Evolutionary conservation across 2,113 vertebrate genomes (phyloP).

Genomic region (Nothoprocta pentlandii): DNA sequence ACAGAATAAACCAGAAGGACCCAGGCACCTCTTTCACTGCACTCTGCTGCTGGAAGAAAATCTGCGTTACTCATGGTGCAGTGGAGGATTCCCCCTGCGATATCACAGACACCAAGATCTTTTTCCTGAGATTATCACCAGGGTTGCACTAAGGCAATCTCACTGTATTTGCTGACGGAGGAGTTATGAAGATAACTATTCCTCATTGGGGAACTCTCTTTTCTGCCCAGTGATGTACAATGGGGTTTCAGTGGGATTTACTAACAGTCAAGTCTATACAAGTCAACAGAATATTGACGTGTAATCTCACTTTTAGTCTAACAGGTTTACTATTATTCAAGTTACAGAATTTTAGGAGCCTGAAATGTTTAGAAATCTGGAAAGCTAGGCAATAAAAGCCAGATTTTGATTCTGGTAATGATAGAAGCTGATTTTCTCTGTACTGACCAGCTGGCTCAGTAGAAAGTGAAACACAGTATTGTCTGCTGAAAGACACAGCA

Average conservation of each 20-base stretch:
- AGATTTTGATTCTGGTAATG: not conserved
- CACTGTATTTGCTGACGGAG: accelerated
- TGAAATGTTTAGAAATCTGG: not conserved
- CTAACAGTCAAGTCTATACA: no score
- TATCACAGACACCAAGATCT: accelerated
- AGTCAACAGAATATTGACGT: not conserved
- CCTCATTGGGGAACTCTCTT: accelerated
- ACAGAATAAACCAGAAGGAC: no score
- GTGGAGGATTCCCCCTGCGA: not conserved
- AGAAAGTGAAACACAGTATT: not conserved
- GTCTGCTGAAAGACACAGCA: not conserved
- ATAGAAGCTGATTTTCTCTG: accelerated
- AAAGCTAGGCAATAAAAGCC: not conserved
- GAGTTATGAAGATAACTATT: not conserved
- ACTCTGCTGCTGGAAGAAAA: no score
- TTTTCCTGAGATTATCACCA: not conserved
- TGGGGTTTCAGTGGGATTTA: not conserved
- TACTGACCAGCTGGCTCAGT: not conserved
- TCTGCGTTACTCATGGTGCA: no score
- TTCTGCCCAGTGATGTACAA: accelerated
- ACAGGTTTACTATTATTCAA: not conserved
- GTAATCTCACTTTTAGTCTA: not conserved
- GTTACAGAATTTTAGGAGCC: accelerated
- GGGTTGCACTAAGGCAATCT: not conserved
- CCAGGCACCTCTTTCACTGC: no score